Conservation (phyloP, 2,888 invertebrate genomes). For the Oxytorus armatus region DNA sequence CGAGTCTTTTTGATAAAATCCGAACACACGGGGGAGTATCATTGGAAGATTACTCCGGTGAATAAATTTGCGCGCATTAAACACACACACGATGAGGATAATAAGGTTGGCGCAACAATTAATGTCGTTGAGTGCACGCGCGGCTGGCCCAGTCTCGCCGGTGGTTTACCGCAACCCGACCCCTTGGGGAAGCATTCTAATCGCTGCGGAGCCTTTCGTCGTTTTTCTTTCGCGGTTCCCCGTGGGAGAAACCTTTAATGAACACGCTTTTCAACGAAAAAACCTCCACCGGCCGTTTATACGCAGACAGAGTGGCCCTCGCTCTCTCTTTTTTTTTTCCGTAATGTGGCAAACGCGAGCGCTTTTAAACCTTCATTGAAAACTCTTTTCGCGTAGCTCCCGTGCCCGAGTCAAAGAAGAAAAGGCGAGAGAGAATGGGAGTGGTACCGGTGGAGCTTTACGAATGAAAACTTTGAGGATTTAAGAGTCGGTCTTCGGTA, state of each 20-base stretch:
- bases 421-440: slow-evolving; percentile 25
- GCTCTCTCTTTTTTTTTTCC: neutral
- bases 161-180: slow-evolving; percentile 46
- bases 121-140: slow-evolving; percentile 39
- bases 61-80: neutral
- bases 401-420: slow-evolving; percentile 40
- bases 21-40: too few species aligned
- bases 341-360: slow-evolving; percentile 33
- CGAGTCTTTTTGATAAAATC: too few species aligned
- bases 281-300: neutral
- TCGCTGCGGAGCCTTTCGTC: slow-evolving; percentile 41
- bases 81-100: slow-evolving; percentile 27
- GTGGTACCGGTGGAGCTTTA: slow-evolving; percentile 24
- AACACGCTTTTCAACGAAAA: slow-evolving; percentile 48
- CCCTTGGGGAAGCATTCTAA: slow-evolving; percentile 52
- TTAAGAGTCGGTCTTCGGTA: slow-evolving; percentile 51
- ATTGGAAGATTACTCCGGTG: too few species aligned
- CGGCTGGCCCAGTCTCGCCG: slow-evolving; percentile 31
- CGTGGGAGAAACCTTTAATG: slow-evolving; percentile 43
- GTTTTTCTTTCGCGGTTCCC: slow-evolving; percentile 10
- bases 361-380: slow-evolving; percentile 62
- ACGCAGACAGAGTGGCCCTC: too few species aligned
- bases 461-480: slow-evolving; percentile 58
- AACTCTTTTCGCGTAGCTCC: slow-evolving; percentile 34
- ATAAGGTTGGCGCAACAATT: slow-evolving; percentile 60